A percentile compares a stretch with the other conserved stretches of the same genome.
Evolutionary conservation across 37 sponge, comb jelly and placozoan species (phyloP).

Genomic region (Eunapius fragilis): DNA sequence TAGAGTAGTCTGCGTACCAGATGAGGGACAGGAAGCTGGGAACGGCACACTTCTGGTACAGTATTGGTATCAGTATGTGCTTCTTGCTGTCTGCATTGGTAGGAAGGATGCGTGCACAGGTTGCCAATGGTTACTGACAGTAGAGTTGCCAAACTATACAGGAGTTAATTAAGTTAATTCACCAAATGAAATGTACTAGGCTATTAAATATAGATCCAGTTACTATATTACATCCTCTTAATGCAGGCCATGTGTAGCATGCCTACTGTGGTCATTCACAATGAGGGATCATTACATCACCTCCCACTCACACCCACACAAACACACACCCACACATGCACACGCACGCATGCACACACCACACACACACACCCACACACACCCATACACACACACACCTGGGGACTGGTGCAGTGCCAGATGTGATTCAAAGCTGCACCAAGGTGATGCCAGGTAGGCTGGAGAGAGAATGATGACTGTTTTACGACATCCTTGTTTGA

Average conservation of each 20-base stretch:
- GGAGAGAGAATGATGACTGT: constrained; percentile 72
- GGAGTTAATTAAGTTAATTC: no score
- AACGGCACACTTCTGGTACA: constrained; percentile 61
- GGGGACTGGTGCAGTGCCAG: constrained; percentile 46
- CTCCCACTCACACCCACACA: no score
- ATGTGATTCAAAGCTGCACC: constrained; percentile 67
- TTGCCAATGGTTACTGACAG: no score
- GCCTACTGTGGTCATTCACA: no score
- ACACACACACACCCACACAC: not conserved
- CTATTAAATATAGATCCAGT: no score
- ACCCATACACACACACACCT: constrained; percentile 18
- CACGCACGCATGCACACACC: no score
- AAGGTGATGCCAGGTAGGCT: constrained; percentile 37
- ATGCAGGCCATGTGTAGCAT: no score
- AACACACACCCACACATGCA: no score
- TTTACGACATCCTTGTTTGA: constrained; percentile 60
- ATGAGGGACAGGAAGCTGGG: constrained; percentile 56
- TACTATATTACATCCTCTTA: no score
- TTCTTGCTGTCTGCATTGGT: constrained; percentile 34
- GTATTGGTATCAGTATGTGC: constrained; percentile 64
- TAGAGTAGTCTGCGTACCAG: constrained; percentile 58
- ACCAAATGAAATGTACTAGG: no score
- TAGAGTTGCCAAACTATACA: no score
- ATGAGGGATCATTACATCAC: no score
- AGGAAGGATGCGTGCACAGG: not conserved